Base-by-base conservation (phyloP, 2,113 vertebrate species). In the Bucco capensis region DNA sequence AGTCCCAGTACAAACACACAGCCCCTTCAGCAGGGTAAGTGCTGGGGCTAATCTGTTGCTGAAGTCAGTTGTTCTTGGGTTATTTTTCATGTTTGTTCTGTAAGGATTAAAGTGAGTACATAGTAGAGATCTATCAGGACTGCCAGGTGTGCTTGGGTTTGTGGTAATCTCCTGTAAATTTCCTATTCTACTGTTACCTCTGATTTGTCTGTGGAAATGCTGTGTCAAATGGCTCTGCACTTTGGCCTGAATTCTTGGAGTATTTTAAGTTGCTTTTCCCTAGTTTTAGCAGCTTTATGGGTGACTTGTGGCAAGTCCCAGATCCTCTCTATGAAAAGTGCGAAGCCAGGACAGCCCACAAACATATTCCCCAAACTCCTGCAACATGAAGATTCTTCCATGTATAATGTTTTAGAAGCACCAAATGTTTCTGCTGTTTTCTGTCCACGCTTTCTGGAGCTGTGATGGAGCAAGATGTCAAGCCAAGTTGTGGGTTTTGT, bases 11-110 rank as follows among this genome's bases (percentile, higher is more conserved):
- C 98, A 12, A 99, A 98, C 96, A 98, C 98, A 25, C 97, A 98
- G 76, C 97, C 98, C 74, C 97, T 99, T 65, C 98, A 98, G 70
- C 98, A 98, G 97, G 99, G 99, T 99, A 92, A 96, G 97, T 94
- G 58, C 65, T 57, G 31, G 7, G 51, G 28, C n/a, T 56, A 21
- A 37, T 15, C 3, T 18, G 4, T 14, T 74, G 40, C 80, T 78
- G 51, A 75, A 87, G 8, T 64, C 62, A 27, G 31, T 35, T 78
- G 66, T 50, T 53, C 1, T 30, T 75, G 35, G 17, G 10, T 16
- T 38, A 5, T 15, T 42, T 61, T 24, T 51, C 7, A 1, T 53
- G n/a, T 47, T 51, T 66, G 14, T 42, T 71, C 67, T 58, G 30
- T 64, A 70, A 81, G 7, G 3, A 65, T 73, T 95, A 46, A 77